These are phyloP conservation scores for Hassar affinis DNA, from an alignment of 2,113 vertebrate species.

Conservation along the genomic window DNA sequence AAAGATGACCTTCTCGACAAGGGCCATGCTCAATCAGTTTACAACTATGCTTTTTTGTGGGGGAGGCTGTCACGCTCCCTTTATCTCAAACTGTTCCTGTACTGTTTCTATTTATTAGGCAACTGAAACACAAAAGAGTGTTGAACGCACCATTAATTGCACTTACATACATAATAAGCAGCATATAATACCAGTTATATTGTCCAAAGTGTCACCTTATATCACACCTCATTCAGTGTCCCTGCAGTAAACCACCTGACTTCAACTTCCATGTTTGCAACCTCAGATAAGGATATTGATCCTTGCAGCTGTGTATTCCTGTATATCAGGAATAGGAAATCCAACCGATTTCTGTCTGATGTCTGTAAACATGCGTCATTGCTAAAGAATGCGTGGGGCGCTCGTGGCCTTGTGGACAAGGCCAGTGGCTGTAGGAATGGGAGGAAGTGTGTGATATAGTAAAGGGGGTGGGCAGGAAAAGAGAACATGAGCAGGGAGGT, in stretches of 20 bases:
- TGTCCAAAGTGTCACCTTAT: constrained; percentile 25
- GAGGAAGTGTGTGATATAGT: constrained; percentile 46
- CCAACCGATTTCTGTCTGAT: neutral
- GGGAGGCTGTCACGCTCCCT: neutral
- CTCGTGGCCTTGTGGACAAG: constrained; percentile 36
- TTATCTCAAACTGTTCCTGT: constrained; percentile 17
- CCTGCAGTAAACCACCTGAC: constrained; percentile 26
- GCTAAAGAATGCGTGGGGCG: constrained; percentile 40
- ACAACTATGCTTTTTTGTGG: constrained; percentile 19
- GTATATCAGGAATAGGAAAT: constrained; percentile 14
- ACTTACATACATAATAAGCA: constrained; percentile 6
- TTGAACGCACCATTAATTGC: neutral
- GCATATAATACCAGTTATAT: neutral
- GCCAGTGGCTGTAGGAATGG: constrained; percentile 43
- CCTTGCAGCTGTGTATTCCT: neutral
- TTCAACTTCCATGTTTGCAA: constrained; percentile 2
- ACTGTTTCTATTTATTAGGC: neutral
- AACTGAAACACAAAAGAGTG: constrained; percentile 2
- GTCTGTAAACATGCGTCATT: constrained; percentile 47
- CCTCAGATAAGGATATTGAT: constrained; percentile 16
- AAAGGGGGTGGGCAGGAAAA: constrained; percentile 35
- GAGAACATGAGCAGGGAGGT: constrained; percentile 15
- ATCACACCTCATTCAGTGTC: neutral
- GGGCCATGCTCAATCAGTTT: constrained; percentile 22
- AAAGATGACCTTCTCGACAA: constrained; percentile 54